Conservation (phyloP, 2,797 vertebrate species). For the Sebastes kiyomatsui region DNA sequence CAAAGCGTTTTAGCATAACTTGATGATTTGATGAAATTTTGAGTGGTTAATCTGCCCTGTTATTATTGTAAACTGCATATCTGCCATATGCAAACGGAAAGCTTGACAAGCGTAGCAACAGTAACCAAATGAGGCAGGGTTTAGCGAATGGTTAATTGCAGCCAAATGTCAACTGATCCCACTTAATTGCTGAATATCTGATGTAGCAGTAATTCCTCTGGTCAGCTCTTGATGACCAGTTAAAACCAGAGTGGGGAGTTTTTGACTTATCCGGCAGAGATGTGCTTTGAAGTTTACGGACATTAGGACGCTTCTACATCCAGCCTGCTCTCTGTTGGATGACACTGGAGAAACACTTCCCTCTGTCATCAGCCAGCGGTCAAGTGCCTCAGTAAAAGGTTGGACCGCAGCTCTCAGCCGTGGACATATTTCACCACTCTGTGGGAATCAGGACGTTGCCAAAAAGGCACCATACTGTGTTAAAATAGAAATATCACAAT, state of each 20-base stretch:
- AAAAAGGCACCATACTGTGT: not conserved
- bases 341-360: not conserved
- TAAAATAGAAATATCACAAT: not conserved
- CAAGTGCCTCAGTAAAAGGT: slow-evolving; percentile 4
- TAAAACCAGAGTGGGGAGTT: slow-evolving; percentile 2
- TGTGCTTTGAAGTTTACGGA: not conserved
- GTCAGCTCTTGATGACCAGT: not conserved
- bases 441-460: not conserved
- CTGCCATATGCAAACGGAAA: not conserved
- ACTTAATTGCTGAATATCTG: not conserved
- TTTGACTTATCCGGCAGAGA: not conserved
- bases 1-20: no score
- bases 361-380: not conserved
- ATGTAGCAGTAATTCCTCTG: not conserved
- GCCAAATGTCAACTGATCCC: not conserved
- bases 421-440: not conserved
- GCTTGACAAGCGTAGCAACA: not conserved
- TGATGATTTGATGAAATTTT: no score
- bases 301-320: not conserved
- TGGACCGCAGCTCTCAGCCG: not conserved
- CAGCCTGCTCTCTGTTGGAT: not conserved
- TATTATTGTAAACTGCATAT: not conserved
- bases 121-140: no score
- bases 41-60: no score
- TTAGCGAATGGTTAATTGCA: not conserved